phyloP scores from a whole-genome alignment of 2,888 invertebrate species.

The Calliopum simillimum region DNA sequence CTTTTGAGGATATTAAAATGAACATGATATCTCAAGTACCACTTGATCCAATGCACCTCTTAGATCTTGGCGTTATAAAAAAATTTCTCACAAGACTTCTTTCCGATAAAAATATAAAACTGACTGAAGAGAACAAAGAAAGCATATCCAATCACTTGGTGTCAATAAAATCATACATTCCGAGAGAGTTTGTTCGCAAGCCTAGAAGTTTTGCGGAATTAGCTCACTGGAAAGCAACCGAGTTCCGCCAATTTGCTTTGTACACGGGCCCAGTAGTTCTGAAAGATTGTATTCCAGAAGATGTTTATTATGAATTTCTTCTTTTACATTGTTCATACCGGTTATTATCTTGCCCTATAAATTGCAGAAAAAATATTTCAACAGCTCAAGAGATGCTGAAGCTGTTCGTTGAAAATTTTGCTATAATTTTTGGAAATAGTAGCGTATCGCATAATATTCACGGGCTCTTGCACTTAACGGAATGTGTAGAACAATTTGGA shows the following conservation, averaged over 20 bases:
- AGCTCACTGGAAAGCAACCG: constrained; percentile 34
- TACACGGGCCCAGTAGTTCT: constrained; percentile 32
- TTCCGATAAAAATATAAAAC: constrained; percentile 16
- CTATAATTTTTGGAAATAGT: background rate
- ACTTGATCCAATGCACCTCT: constrained; percentile 31
- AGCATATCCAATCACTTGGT: constrained; percentile 13
- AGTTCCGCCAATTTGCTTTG: constrained; percentile 35
- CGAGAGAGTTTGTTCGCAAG: constrained; percentile 27
- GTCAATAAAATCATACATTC: constrained; percentile 18
- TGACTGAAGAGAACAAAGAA: background rate
- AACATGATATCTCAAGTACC: constrained; percentile 31
- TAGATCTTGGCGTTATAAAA: constrained; percentile 26
- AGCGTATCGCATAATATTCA: constrained; percentile 23
- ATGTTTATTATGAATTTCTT: constrained; percentile 25
- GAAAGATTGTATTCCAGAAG: constrained; percentile 19
- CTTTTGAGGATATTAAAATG: constrained; percentile 18
- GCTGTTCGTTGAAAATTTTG: constrained; percentile 17
- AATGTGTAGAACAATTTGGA: constrained; percentile 20
- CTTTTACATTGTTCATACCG: constrained; percentile 31
- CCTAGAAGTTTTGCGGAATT: constrained; percentile 34
- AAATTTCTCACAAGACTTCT: constrained; percentile 18
- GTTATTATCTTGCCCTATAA: background rate
- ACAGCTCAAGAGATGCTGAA: background rate
- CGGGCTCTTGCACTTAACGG: constrained; percentile 15
- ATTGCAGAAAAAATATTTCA: background rate